phyloP scores from a whole-genome alignment of 2,888 invertebrate genomes.

The Hypselothyrea guttata region DNA sequence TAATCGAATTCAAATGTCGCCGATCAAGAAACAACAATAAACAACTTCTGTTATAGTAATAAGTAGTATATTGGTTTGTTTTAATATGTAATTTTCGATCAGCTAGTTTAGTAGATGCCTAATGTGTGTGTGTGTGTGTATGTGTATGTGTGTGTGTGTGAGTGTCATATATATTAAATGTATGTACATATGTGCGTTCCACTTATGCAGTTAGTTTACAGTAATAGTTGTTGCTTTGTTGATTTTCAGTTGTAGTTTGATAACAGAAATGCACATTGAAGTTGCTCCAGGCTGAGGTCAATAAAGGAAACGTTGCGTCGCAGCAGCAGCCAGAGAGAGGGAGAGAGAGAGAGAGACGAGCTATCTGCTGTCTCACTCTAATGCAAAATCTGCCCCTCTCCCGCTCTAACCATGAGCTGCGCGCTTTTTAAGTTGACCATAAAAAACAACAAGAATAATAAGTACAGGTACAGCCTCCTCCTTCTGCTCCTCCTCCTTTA shows the following conservation, averaged over 20 bases:
- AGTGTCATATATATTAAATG: slow-evolving; percentile 37
- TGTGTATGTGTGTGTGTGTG: slow-evolving; percentile 8
- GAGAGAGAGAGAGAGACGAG: slow-evolving; percentile 7
- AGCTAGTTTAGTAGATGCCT: slow-evolving; percentile 66
- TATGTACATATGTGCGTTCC: slow-evolving; percentile 72
- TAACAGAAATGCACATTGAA: slow-evolving; percentile 69
- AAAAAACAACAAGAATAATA: slow-evolving; percentile 36
- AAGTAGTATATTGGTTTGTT: slow-evolving; percentile 63
- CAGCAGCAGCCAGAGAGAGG: background rate
- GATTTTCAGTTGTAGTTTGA: slow-evolving; percentile 8
- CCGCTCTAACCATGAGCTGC: background rate
- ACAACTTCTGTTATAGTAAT: slow-evolving; percentile 46
- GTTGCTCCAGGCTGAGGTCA: slow-evolving; percentile 41
- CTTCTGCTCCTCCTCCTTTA: slow-evolving; percentile 1
- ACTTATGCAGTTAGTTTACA: slow-evolving; percentile 49
- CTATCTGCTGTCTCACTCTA: slow-evolving; percentile 7
- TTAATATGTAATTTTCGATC: slow-evolving; percentile 61
- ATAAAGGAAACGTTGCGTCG: slow-evolving; percentile 23
- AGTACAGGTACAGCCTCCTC: slow-evolving; percentile 73
- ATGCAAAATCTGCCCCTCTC: too few species aligned
- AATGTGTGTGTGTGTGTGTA: slow-evolving; percentile 33
- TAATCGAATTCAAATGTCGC: too few species aligned
- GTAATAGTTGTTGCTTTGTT: slow-evolving; percentile 39
- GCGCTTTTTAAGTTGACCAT: slow-evolving; percentile 19
- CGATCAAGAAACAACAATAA: too few species aligned